Evolutionary conservation across 2,888 invertebrate genomes (phyloP).

Genomic region (Stenotaenia linearis): DNA sequence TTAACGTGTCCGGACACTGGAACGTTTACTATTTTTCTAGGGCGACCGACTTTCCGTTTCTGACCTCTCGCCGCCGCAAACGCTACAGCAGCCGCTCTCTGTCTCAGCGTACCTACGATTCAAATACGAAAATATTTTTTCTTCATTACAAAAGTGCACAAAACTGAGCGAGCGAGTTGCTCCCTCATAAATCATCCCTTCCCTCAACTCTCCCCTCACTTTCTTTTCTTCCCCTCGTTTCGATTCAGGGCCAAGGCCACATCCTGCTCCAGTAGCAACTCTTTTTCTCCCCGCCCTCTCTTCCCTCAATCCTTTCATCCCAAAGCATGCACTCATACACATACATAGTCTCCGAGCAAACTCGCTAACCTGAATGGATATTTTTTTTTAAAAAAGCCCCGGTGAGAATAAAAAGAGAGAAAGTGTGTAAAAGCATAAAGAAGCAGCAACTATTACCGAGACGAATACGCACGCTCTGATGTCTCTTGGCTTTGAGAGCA

Average conservation of each 20-base stretch:
- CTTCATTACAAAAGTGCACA: too few species aligned
- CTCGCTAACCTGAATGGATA: neutral
- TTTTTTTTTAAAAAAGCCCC: neutral
- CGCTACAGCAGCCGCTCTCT: constrained; percentile 27
- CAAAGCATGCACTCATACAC: neutral
- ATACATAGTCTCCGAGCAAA: neutral
- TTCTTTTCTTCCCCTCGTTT: neutral
- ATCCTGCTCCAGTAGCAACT: neutral
- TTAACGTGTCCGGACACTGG: constrained; percentile 24
- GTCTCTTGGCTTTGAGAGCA: neutral
- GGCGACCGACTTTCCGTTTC: constrained; percentile 33
- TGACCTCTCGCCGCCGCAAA: constrained; percentile 29
- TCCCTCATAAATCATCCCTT: neutral
- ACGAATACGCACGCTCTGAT: neutral
- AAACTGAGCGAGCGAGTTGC: too few species aligned
- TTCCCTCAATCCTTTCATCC: neutral
- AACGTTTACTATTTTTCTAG: constrained; percentile 29
- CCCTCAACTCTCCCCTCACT: neutral
- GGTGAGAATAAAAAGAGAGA: neutral
- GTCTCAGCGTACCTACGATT: constrained; percentile 26
- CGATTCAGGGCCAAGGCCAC: constrained; percentile 24
- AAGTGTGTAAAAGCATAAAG: neutral
- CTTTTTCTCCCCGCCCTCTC: neutral
- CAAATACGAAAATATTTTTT: too few species aligned
- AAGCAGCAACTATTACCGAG: neutral